These are phyloP conservation scores for Mya arenaria DNA, from an alignment of 1,140 invertebrate genomes.

Conservation along the genomic window DNA sequence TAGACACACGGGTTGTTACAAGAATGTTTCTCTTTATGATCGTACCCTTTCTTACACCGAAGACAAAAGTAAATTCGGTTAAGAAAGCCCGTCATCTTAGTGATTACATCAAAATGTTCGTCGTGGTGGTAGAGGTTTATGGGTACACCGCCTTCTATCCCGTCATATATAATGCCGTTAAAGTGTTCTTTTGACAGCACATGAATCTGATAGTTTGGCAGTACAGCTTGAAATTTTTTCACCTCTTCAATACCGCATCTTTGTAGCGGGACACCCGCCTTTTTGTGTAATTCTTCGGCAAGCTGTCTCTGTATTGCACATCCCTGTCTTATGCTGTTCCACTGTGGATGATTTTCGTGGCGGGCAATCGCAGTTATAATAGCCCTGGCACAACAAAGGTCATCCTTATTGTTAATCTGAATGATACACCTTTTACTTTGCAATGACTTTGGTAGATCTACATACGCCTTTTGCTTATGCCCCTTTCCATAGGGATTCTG, in stretches of 20 bases:
- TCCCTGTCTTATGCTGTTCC: constrained; percentile 16
- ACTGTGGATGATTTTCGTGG: not conserved
- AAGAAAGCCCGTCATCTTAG: constrained; percentile 48
- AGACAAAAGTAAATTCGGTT: constrained; percentile 45
- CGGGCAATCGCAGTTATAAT: constrained; percentile 18
- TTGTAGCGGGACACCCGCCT: not conserved
- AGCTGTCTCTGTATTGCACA: constrained; percentile 17
- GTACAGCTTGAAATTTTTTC: constrained; percentile 14
- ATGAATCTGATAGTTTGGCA: constrained; percentile 28
- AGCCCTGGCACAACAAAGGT: constrained; percentile 44
- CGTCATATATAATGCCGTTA: constrained; percentile 44
- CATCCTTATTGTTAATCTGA: constrained; percentile 37
- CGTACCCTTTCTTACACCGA: constrained; percentile 50
- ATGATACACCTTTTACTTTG: constrained; percentile 44
- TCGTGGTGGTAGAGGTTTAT: constrained; percentile 40
- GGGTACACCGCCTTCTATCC: constrained; percentile 38
- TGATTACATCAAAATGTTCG: constrained; percentile 54
- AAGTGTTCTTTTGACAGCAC: constrained; percentile 56
- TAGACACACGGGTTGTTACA: constrained; percentile 38
- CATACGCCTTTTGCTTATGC: constrained; percentile 9
- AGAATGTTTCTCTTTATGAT: constrained; percentile 47
- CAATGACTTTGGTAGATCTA: constrained; percentile 28
- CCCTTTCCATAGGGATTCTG: constrained; percentile 12
- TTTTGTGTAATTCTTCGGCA: constrained; percentile 26
- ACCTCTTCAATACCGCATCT: constrained; percentile 40